A percentile compares a stretch with the other conserved stretches of the same genome.
Conservation (phyloP, 2,888 invertebrate species). For the Brassicogethes aeneus region DNA sequence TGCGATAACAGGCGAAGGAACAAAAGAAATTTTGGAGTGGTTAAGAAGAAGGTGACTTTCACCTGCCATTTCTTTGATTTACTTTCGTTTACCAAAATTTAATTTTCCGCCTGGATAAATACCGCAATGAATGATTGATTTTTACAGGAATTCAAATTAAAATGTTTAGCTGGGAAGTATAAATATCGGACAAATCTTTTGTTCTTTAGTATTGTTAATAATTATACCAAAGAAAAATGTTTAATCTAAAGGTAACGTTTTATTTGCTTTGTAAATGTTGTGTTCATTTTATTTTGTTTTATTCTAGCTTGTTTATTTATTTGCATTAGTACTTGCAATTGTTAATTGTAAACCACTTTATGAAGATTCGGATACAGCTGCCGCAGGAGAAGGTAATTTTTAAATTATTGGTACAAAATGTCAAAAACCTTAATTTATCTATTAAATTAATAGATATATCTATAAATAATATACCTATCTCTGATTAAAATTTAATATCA, state of each 20-base stretch:
- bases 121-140: no score
- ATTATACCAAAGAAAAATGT: constrained; percentile 1
- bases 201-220: no score
- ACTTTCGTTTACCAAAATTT: no score
- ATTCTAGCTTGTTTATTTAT: not conserved
- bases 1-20: constrained; percentile 61
- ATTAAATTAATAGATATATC: no score
- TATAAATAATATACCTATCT: no score
- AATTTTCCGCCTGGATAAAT: no score
- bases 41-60: constrained; percentile 20
- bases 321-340: not conserved
- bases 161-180: no score
- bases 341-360: constrained; percentile 11
- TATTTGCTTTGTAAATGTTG: not conserved
- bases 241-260: not conserved
- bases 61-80: not conserved
- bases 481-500: no score
- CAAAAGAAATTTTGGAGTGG: constrained; percentile 59
- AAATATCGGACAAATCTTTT: no score
- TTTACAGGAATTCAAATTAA: no score
- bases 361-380: constrained; percentile 23
- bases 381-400: constrained; percentile 25
- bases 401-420: no score
- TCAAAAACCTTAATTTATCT: no score
- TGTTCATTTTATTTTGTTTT: not conserved